Base-by-base conservation (phyloP, 2,888 invertebrate genomes). In the Drosophila testacea region DNA sequence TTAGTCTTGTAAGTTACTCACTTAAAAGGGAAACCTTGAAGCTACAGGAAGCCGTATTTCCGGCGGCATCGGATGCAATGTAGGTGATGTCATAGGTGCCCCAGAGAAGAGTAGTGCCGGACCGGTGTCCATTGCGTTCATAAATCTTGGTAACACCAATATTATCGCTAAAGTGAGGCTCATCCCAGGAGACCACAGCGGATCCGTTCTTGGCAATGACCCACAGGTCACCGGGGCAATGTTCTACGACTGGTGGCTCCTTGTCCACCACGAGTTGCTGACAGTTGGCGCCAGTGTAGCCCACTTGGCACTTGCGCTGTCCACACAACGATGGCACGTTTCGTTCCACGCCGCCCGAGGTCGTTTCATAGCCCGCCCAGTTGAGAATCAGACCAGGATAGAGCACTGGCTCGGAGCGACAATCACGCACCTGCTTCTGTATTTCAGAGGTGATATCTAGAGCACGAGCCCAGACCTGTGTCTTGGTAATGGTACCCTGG, bases 161-260 rank as follows among this genome's bases (percentile, higher is more conserved):
- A 88, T 98, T 98, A 88, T 98, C 98, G 78, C 95, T 96, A 91
- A 98, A 98, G 69, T 95, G 95, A 0, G 98, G 98, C 79, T 97
- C 97, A 90, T 98, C 98, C 98, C 98, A 98, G 16, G 94, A 95
- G 0, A 98, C 98, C 60, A 97, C 94, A 0, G 98, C 96, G 0
- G 98, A 97, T 57, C 97, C 98, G 85, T 98, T 98, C 91, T 96
- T 96, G 7, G 97, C 97, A 80, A 98, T 97, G 1, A 98, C 96
- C 97, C 98, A 98, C 56, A 98, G 93, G 92, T 98, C 98, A 11
- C 97, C 97, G 6, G 98, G 98, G 83, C 98, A 98, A 87, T 97
- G 96, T 73, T 97, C 97, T 0, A 97, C 96, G 81, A 95, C 95
- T 6, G 98, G 98, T 76, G 98, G 95, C 80, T 96, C 94, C 91